phyloP scores from a whole-genome alignment of 1,140 invertebrate genomes.

The Drosophila saltans region DNA sequence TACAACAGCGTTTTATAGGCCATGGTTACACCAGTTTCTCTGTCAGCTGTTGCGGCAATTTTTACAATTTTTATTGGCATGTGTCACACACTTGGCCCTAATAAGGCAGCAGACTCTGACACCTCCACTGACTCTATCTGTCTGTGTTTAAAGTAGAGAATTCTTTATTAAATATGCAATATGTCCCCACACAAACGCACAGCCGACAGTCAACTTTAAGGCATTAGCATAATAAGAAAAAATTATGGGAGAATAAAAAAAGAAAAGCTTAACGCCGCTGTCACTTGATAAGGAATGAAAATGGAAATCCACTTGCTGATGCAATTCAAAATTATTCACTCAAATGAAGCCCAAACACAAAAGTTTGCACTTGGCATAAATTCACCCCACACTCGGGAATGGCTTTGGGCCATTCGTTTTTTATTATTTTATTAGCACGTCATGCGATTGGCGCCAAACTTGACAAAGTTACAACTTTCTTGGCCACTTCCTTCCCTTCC shows the following conservation, averaged over 20 bases:
- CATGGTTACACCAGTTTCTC: not conserved
- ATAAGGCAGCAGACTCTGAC: slow-evolving; percentile 25
- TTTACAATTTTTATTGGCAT: slow-evolving; percentile 66
- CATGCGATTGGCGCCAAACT: slow-evolving; percentile 79
- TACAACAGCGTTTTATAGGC: slow-evolving; percentile 43
- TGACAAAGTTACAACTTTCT: slow-evolving; percentile 78
- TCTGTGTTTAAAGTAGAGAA: slow-evolving; percentile 39
- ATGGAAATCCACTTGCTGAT: slow-evolving; percentile 61
- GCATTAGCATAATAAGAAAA: slow-evolving; percentile 67
- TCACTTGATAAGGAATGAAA: slow-evolving; percentile 56
- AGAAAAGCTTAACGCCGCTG: slow-evolving; percentile 44
- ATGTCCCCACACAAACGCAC: not conserved
- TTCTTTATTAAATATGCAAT: slow-evolving; percentile 63
- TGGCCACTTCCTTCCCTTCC: slow-evolving; percentile 5
- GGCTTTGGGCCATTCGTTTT: slow-evolving; percentile 14
- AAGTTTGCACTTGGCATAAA: slow-evolving; percentile 80
- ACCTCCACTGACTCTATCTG: not conserved
- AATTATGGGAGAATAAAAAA: slow-evolving; percentile 12
- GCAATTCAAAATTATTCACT: slow-evolving; percentile 81
- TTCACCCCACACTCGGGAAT: slow-evolving; percentile 23
- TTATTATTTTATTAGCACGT: slow-evolving; percentile 81
- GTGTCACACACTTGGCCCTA: slow-evolving; percentile 28
- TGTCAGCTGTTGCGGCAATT: slow-evolving; percentile 50
- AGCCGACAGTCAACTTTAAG: slow-evolving; percentile 46
- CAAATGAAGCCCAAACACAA: slow-evolving; percentile 79